Conservation (phyloP, 2,888 invertebrate species). For the Netelia virgata region DNA sequence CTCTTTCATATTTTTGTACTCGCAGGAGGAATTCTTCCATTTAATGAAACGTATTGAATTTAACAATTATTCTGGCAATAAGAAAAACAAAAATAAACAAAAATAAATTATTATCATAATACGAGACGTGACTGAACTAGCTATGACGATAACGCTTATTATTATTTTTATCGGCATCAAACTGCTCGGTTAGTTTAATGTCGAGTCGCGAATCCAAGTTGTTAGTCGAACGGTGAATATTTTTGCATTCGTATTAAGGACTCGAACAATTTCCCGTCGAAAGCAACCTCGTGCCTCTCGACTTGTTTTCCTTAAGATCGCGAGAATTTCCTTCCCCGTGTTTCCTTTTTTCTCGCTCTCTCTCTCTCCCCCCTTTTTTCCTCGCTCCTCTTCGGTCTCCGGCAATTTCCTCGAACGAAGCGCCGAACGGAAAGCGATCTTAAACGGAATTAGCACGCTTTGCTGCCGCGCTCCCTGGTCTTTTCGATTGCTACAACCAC, state of each 20-base stretch:
- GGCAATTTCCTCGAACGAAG: conserved; percentile 81
- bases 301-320: conserved; percentile 51
- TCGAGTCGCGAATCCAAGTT: conserved; percentile 11
- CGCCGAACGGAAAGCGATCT: conserved; percentile 80
- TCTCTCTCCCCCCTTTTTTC: conserved; percentile 22
- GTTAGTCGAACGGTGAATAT: conserved; percentile 77
- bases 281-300: conserved; percentile 41
- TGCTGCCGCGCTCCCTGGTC: conserved; percentile 73
- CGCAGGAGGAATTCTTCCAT: too few species aligned
- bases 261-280: conserved; percentile 72
- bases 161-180: neutral
- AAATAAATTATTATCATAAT: too few species aligned
- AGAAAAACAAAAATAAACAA: too few species aligned
- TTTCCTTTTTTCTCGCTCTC: conserved; percentile 36
- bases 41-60: too few species aligned
- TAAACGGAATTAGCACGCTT: conserved; percentile 82
- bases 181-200: neutral
- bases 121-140: too few species aligned
- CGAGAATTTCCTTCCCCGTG: conserved; percentile 34
- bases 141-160: neutral
- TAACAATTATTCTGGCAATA: too few species aligned
- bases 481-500: conserved; percentile 40
- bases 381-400: conserved; percentile 77
- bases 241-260: conserved; percentile 80
- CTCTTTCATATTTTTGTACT: too few species aligned